Evolutionary conservation across 2,113 vertebrate species (phyloP), one percentile per base, ranked within the genome.

Genomic region (Cromileptes altivelis): DNA sequence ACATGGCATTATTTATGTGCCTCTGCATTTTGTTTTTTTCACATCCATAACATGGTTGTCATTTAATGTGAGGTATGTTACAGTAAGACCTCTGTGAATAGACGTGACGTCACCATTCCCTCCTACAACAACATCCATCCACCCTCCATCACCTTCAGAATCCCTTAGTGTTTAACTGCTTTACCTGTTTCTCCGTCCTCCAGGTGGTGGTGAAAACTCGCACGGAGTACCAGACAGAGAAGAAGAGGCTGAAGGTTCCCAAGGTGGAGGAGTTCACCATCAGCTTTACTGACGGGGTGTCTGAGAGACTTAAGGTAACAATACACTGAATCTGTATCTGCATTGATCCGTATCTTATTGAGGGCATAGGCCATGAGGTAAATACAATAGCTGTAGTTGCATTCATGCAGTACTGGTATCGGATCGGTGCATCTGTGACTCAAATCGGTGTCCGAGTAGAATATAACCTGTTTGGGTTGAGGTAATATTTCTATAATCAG

Each of bases 231-330:
- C 98, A 99, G 90, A 97, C 97, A 25, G 98, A 99, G 91, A 97
- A 99, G 95, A 99, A 99, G 96, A 97, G 97, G 94, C 97, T 98
- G 95, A 97, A 98, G 93, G 97, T 98, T 85, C 98, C 98, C 40
- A 99, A 99, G 95, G 97, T 99, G 84, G 98, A 98, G 65, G 98
- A 99, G 91, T 98, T 99, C 95, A 99, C 97, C 95, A 97, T 99
- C 95, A 99, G 97, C 96, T 96, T 98, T 82, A 97, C 96, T 72
- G 96, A 97, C 85, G 96, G 97, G 18, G 95, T 97, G 79, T 96
- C 96, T 85, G 96, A 97, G 94, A 96, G 96, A 91, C 95, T 97
- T 85, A 98, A 97, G 97, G 96, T 97, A 95, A 93, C 94, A 71
- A 11, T 19, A 25, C 2, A 9, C 27, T 23, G 55, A 4, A 33